These are phyloP conservation scores for Axea sp. DNA, from an alignment of 2,888 invertebrate genomes.

Conservation along the genomic window DNA sequence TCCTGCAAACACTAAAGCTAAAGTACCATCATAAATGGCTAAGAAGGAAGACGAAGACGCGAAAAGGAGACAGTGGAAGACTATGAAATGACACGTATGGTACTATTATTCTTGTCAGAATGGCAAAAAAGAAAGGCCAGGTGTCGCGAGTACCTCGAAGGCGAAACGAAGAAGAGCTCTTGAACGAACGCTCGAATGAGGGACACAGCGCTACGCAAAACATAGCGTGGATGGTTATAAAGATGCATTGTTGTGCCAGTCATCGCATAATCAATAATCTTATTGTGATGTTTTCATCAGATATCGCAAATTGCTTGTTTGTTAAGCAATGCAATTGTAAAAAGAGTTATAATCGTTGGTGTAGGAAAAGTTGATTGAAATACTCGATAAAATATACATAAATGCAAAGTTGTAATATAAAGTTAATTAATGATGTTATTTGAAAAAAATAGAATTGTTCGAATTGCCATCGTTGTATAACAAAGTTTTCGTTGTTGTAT, in stretches of 20 bases:
- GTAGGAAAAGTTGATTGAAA: slow-evolving; percentile 16
- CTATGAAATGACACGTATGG: slow-evolving; percentile 62
- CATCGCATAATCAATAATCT: slow-evolving; percentile 48
- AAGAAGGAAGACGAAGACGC: slow-evolving; percentile 50
- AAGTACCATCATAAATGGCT: slow-evolving; percentile 59
- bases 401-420: no score
- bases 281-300: slow-evolving; percentile 37
- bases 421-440: no score
- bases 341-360: slow-evolving; percentile 4
- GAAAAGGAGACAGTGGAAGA: slow-evolving; percentile 48
- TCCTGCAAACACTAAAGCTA: slow-evolving; percentile 53
- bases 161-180: slow-evolving; percentile 34
- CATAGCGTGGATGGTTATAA: slow-evolving; percentile 23
- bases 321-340: slow-evolving; percentile 15
- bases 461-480: no score
- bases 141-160: slow-evolving; percentile 51
- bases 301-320: slow-evolving; percentile 27
- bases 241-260: slow-evolving; percentile 41
- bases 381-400: slow-evolving; percentile 5
- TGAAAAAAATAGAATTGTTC: no score
- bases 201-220: slow-evolving; percentile 25
- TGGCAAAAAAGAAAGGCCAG: slow-evolving; percentile 56
- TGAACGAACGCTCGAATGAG: slow-evolving; percentile 29
- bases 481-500: no score
- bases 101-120: slow-evolving; percentile 55